phyloP scores from a whole-genome alignment of 2,113 vertebrate species.

The Desmodus rotundus region DNA sequence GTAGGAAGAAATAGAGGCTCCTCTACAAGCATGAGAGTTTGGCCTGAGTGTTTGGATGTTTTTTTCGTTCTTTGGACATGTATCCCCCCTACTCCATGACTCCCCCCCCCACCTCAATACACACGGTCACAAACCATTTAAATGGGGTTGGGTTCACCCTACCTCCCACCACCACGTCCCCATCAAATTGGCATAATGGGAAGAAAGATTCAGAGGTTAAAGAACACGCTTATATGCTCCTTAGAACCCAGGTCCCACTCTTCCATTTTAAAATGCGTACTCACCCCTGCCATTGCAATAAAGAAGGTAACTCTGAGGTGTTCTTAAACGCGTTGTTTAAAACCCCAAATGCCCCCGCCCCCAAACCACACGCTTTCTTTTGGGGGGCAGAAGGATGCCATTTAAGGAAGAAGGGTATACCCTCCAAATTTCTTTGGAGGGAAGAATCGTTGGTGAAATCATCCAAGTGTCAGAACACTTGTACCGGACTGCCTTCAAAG shows the following conservation, averaged over 20 bases:
- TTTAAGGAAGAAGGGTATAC: constrained; percentile 64
- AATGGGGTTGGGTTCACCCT: background rate
- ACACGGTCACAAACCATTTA: background rate
- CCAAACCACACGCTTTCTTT: constrained; percentile 65
- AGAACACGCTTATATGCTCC: background rate
- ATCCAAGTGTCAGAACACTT: constrained; percentile 17
- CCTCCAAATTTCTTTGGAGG: constrained; percentile 37
- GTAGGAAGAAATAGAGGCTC: background rate
- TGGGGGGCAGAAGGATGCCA: constrained; percentile 64
- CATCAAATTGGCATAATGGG: background rate
- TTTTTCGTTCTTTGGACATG: background rate
- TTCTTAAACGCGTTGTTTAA: constrained; percentile 63
- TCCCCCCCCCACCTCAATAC: background rate
- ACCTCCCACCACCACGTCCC: too few relatives aligned
- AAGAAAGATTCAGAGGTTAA: background rate
- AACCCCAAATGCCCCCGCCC: constrained; percentile 67
- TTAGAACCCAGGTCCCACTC: background rate
- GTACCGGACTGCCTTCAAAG: constrained; percentile 52
- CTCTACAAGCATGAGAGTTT: background rate
- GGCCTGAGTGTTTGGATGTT: background rate
- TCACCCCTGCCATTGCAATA: constrained; percentile 71
- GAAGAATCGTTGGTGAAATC: constrained; percentile 31
- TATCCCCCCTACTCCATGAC: background rate
- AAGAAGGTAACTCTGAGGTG: constrained; percentile 51
- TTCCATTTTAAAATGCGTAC: constrained; percentile 34